phyloP scores from a whole-genome alignment of 2,797 vertebrate species.

The Chaunax sp. region DNA sequence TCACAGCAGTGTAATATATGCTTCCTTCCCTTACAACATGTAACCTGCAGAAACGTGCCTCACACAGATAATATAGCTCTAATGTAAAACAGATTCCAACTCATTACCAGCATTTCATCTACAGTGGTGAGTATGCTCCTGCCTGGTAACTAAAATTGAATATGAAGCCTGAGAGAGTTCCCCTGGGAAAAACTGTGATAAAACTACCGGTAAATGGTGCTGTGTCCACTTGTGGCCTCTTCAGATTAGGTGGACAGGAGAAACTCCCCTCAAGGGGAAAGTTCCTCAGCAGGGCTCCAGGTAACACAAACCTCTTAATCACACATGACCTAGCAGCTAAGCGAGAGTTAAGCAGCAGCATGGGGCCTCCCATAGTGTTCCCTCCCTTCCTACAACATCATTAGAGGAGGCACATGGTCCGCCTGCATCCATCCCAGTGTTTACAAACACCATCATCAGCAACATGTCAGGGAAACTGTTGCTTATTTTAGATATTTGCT shows the following conservation, averaged over 20 bases:
- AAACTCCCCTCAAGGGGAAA: slow-evolving; percentile 72
- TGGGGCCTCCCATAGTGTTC: slow-evolving; percentile 76
- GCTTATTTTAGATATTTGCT: slow-evolving; percentile 90
- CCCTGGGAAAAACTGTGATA: slow-evolving; percentile 68
- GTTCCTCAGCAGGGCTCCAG: slow-evolving; percentile 85
- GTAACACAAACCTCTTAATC: slow-evolving; percentile 88
- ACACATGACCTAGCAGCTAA: slow-evolving; percentile 87
- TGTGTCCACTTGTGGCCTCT: slow-evolving; percentile 65
- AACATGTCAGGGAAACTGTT: slow-evolving; percentile 88
- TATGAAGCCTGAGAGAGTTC: slow-evolving; percentile 59
- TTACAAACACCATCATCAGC: slow-evolving; percentile 91
- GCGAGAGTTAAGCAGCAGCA: slow-evolving; percentile 82
- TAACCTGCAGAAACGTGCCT: slow-evolving; percentile 12
- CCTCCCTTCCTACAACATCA: slow-evolving; percentile 74
- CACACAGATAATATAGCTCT: slow-evolving; percentile 24
- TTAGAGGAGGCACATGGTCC: slow-evolving; percentile 75
- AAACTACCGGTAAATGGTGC: slow-evolving; percentile 71
- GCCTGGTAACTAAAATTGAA: slow-evolving; percentile 69
- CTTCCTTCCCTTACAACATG: neutral
- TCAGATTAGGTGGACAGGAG: slow-evolving; percentile 77
- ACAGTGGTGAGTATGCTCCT: slow-evolving; percentile 41
- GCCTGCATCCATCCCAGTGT: slow-evolving; percentile 79
- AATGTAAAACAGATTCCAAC: slow-evolving; percentile 32
- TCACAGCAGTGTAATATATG: slow-evolving; percentile 1
- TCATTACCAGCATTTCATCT: slow-evolving; percentile 47